Evolutionary conservation across 2,797 vertebrate genomes (phyloP), one percentile per base, ranked within the genome.

Genomic region (Forpus xanthops): DNA sequence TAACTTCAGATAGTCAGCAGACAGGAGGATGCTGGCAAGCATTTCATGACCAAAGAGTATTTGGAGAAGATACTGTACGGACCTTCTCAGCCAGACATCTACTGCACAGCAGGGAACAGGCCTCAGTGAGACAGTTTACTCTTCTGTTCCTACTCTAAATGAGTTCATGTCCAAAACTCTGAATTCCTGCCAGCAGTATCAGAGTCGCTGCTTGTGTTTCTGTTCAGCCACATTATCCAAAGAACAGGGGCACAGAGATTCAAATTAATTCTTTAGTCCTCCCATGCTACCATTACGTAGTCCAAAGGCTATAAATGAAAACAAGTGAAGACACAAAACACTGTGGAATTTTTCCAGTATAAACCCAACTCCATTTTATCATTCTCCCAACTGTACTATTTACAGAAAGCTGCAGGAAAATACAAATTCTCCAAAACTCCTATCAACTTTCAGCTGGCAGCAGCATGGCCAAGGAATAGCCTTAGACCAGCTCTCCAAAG

Each of bases 171-270:
- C 90, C 84, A 94, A 89, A 93, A 50, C 35, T 56, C 81, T 96
- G 94, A 92, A 91, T 75, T 72, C 65, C 82, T 95, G 95, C 92
- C 95, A 96, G 87, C 84, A 73, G 81, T 89, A 95, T 92, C 93
- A 85, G 86, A 95, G 90, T 68, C 18, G 6, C 41, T 80, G 89
- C 80, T 95, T 95, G 79, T 90, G 73, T 81, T 95, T 84, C 89
- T 94, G 56, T 84, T 94, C 93, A 95, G 82, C n/a, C 85, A 47
- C 85, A 75, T 83, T 78, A 85, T 58, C 58, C 68, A 80, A 87
- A 95, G 76, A 89, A 96, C 92, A 92, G 64, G 66, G 72, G 50
- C 81, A 89, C 68, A 66, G 58, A 88, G 75, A 94, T 91, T 74
- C 82, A 95, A 72, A 89, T 72, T 89, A 94, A 95, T 92, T 94